Conservation (phyloP, 2,113 vertebrate species). For the Laticauda laticaudata region DNA sequence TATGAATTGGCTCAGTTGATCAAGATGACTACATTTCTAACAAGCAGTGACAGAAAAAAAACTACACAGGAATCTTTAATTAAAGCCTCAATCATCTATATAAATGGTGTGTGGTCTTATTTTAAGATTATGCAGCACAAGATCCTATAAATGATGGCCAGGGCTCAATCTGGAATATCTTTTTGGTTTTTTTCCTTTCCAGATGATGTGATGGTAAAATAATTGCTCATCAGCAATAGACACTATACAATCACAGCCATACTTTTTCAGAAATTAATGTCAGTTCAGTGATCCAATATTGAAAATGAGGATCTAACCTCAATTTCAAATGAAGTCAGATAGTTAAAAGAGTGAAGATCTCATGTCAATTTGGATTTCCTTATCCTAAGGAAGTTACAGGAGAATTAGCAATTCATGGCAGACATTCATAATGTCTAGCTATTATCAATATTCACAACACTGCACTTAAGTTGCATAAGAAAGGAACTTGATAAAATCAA, state of each 20-base stretch:
- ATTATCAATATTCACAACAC: neutral
- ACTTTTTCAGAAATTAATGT: neutral
- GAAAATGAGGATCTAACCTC: neutral
- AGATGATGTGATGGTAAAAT: neutral
- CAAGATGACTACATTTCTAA: conserved; percentile 61
- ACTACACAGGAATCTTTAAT: conserved; percentile 50
- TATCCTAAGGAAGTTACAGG: neutral
- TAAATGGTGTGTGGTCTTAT: neutral
- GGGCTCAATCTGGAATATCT: neutral
- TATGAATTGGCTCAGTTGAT: conserved; percentile 66
- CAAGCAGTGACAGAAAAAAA: conserved; percentile 61
- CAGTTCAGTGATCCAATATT: neutral
- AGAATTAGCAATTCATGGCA: neutral
- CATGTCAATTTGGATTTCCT: neutral
- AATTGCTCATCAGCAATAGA: neutral
- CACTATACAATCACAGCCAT: neutral
- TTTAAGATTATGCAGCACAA: neutral
- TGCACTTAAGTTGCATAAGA: neutral
- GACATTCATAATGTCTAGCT: neutral
- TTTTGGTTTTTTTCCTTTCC: neutral
- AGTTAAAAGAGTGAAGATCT: neutral
- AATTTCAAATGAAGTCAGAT: neutral
- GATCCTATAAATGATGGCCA: neutral
- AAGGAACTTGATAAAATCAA: neutral
- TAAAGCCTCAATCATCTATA: conserved; percentile 7